These are phyloP conservation scores for Cacoxenus indagator DNA, from an alignment of 2,888 invertebrate genomes.

Conservation along the genomic window DNA sequence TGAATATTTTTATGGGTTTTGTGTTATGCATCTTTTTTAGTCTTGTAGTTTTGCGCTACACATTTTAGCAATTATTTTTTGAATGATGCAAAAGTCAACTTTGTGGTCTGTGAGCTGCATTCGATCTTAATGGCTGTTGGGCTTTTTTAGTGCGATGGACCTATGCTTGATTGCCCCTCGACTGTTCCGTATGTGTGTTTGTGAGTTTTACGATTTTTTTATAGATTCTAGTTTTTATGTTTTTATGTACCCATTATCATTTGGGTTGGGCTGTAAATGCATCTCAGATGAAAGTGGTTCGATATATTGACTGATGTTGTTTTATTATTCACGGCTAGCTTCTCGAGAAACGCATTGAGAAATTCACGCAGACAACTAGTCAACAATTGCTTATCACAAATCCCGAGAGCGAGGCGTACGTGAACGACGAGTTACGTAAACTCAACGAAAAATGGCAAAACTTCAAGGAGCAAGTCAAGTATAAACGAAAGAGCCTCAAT, in stretches of 20 bases:
- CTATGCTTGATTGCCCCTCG: too few relatives aligned
- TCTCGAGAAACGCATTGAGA: constrained; percentile 79
- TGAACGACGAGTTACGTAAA: constrained; percentile 76
- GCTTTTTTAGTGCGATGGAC: background rate
- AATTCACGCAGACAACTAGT: constrained; percentile 78
- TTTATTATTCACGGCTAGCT: constrained; percentile 71
- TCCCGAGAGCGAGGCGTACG: constrained; percentile 73
- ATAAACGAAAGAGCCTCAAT: constrained; percentile 77
- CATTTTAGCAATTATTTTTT: constrained; percentile 2
- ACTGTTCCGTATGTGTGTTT: constrained; percentile 5
- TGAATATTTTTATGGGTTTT: too few relatives aligned
- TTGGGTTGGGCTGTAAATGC: background rate
- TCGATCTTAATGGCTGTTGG: background rate
- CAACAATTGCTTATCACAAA: constrained; percentile 73
- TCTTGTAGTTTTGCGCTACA: background rate
- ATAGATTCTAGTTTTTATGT: constrained; percentile 26
- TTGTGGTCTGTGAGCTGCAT: background rate
- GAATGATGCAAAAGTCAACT: background rate
- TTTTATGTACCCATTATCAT: constrained; percentile 33
- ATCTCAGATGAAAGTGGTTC: background rate
- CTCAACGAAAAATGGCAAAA: constrained; percentile 78
- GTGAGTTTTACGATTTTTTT: background rate
- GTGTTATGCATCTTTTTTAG: background rate
- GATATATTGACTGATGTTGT: constrained; percentile 15
- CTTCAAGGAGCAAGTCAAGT: constrained; percentile 77